Evolutionary conservation across 2,888 invertebrate genomes (phyloP).

Genomic region (Parthenolecanium corni): DNA sequence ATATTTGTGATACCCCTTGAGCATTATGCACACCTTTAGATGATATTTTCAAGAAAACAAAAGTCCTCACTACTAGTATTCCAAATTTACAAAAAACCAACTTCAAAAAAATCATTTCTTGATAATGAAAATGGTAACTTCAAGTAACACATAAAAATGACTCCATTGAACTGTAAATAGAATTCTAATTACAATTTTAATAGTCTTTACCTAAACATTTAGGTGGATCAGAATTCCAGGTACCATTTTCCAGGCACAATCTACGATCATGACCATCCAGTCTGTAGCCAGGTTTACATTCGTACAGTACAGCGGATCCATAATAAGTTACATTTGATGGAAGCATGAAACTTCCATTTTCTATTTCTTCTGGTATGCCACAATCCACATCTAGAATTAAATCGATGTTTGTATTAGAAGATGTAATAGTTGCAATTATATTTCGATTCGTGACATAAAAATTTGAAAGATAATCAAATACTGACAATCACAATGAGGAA

Average conservation of each 20-base stretch:
- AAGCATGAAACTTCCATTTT: conserved; percentile 62
- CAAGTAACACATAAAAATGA: too few species aligned
- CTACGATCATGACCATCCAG: conserved; percentile 71
- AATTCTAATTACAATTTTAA: too few species aligned
- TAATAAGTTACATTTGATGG: conserved; percentile 82
- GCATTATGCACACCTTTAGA: too few species aligned
- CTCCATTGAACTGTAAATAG: too few species aligned
- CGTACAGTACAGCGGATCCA: conserved; percentile 72
- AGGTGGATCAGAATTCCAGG: conserved; percentile 77
- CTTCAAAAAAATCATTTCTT: too few species aligned
- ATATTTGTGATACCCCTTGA: too few species aligned
- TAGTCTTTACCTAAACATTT: conserved; percentile 70
- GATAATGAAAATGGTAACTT: too few species aligned
- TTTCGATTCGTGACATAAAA: not conserved
- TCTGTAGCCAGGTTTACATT: conserved; percentile 68
- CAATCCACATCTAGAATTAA: conserved; percentile 67
- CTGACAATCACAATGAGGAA: conserved; percentile 76
- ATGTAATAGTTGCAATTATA: not conserved
- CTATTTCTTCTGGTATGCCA: conserved; percentile 57
- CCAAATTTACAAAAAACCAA: too few species aligned
- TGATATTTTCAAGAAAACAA: too few species aligned
- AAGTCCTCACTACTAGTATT: too few species aligned
- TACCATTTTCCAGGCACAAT: conserved; percentile 75
- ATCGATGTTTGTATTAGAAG: not conserved
- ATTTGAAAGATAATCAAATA: conserved; percentile 31